Base-by-base conservation (phyloP, 2,113 vertebrate species). In the Oryzias melastigma region DNA sequence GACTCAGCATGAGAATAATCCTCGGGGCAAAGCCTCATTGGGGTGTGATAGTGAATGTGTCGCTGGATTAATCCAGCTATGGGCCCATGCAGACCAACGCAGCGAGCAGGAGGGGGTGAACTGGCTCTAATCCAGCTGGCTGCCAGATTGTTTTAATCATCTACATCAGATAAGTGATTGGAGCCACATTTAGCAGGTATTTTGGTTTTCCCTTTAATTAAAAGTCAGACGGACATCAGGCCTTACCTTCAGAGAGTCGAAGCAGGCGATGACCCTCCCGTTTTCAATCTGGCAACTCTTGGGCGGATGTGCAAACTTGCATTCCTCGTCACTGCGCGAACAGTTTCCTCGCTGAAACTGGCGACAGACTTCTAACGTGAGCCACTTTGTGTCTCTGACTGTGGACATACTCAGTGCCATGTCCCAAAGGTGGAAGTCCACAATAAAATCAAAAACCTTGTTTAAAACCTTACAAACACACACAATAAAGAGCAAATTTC, bases 221-320 rank as follows among this genome's bases (percentile, higher is more conserved):
- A 14, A 17, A 8, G 29, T n/a, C 13, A 20, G 42, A 43, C 52
- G 51, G 48, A 35, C 43, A 56, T 62, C 56, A 79, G 79, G 73
- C 53, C 94, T 94, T 95, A 98, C 96, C 95, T 98, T 98, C 64
- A 98, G 85, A 53, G 96, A 98, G 90, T 98, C 95, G 83, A 98
- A 98, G 92, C 96, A 98, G 91, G 95, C 95, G 66, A 98, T 96
- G 68, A 98, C 95, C 90, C 95, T 92, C 85, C 96, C 96, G 61
- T 96, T 98, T 90, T 98, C 95, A 65, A 98, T 93, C 91, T 96
- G 95, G 92, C 95, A 98, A 83, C 96, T 98, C 92, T 98, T 98
- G 8, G 96, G 94, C 52, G 96, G 96, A 79, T 98, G 96, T 92
- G 96, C 96, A 90, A 98, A 98, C 91, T 97, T 98, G 93, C 96